Percentiles rank a stretch among this genome's conserved stretches.
Conservation (phyloP, 2,888 invertebrate species). For the Xanthia togata region DNA sequence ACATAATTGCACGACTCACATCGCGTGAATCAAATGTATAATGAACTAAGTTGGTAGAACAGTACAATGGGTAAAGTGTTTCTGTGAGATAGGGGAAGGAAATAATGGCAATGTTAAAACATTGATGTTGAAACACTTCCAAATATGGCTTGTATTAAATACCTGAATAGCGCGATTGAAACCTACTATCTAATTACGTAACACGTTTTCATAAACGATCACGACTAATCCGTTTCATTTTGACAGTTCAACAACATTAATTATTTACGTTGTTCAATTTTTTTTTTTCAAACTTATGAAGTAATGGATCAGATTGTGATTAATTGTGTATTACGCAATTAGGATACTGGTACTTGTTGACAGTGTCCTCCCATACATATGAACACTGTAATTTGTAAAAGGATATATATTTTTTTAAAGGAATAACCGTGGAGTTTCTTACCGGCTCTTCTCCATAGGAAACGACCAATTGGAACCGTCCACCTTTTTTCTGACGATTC, state of each 20-base stretch:
- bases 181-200: too few relatives aligned
- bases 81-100: background rate
- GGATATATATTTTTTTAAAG: too few relatives aligned
- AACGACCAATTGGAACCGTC: background rate
- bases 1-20: conserved; percentile 64
- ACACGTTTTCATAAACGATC: too few relatives aligned
- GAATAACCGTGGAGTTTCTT: background rate
- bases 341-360: background rate
- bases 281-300: too few relatives aligned
- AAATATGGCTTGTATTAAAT: too few relatives aligned
- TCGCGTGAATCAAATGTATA: conserved; percentile 61
- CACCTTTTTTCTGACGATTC: background rate
- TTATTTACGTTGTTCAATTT: too few relatives aligned
- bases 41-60: conserved; percentile 38
- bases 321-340: too few relatives aligned
- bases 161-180: background rate
- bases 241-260: too few relatives aligned
- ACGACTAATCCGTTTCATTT: too few relatives aligned
- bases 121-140: background rate
- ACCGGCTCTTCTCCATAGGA: background rate
- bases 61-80: conserved; percentile 13
- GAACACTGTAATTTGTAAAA: background rate
- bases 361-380: background rate
- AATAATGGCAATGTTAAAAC: background rate
- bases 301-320: too few relatives aligned